Percentiles rank a stretch among this genome's conserved stretches.
Conservation (phyloP, 2,797 vertebrate genomes). For the Coreius guichenoti region DNA sequence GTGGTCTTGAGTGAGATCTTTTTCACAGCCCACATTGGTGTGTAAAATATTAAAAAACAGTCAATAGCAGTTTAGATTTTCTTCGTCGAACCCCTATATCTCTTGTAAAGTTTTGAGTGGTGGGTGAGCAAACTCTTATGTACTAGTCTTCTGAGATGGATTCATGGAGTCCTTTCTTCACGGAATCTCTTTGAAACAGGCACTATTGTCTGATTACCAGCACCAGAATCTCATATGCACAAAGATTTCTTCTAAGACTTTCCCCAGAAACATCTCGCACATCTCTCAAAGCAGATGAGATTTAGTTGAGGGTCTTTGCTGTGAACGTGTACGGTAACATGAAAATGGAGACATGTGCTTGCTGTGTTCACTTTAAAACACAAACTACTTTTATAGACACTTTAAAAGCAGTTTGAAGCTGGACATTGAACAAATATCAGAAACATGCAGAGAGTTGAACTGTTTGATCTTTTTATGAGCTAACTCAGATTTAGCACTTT, state of each 20-base stretch:
- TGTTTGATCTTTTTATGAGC: slow-evolving; percentile 23
- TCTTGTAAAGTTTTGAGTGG: slow-evolving; percentile 40
- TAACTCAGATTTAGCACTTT: neutral
- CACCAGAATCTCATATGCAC: neutral
- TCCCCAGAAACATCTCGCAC: slow-evolving; percentile 10
- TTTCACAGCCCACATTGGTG: slow-evolving; percentile 19
- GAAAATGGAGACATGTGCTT: neutral
- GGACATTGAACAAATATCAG: slow-evolving; percentile 9
- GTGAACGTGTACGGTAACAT: neutral
- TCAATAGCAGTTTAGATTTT: slow-evolving; percentile 49
- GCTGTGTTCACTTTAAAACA: neutral
- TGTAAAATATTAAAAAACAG: slow-evolving; percentile 23
- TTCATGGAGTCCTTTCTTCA: slow-evolving; percentile 12
- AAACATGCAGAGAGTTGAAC: neutral
- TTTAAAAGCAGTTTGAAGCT: slow-evolving; percentile 1
- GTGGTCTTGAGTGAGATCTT: neutral
- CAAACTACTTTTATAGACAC: neutral
- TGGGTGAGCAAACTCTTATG: slow-evolving; percentile 44
- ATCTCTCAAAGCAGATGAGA: neutral
- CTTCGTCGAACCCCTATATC: slow-evolving; percentile 5
- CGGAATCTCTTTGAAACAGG: slow-evolving; percentile 36
- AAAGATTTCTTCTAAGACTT: slow-evolving; percentile 4
- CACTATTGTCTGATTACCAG: slow-evolving; percentile 1
- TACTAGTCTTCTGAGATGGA: slow-evolving; percentile 30
- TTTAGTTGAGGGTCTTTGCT: neutral